Evolutionary conservation across 2,113 vertebrate genomes (phyloP), one percentile per base, ranked within the genome.

Genomic region (Clarias gariepinus): DNA sequence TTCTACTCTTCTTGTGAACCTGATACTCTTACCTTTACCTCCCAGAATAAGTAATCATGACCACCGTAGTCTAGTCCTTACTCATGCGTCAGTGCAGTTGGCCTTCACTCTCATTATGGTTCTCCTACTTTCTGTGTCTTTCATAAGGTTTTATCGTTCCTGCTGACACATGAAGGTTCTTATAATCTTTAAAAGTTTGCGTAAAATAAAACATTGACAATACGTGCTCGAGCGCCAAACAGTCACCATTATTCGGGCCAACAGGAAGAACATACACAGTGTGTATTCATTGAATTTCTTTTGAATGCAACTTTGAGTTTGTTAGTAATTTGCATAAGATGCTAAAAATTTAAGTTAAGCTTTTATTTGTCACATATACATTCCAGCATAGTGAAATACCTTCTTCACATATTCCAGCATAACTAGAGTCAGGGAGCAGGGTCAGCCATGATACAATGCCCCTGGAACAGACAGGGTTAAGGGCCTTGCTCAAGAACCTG

Each of bases 21-120:
- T 25, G 80, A 63, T 33, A 81, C 80, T 7, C 58, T 81, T 81
- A 47, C 33, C 60, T 81, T 81, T 60, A 81, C 80, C 11, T 81
- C 58, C 10, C 33, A 47, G 80, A 81, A 81, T 81, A 81, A 81
- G 41, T 81, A 81, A 81, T 81, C 80, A 81, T 63, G 80, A 28
- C 60, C 80, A 64, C 33, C 23, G 5, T 81, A 47, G 80, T 13
- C 12, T 81, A 63, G 33, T 81, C 33, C 47, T 81, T 33, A 63
- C 58, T 81, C 80, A 81, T 23, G 80, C 63, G 58, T 81, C 80
- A 81, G 58, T 81, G 60, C 58, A 47, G 36, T n/a, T 63, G 80
- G 63, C 80, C 80, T 81, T 81, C 80, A 3, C 58, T 81, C 23
- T 63, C 19, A 33, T 41, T 41, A 33, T 25, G 30, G 23, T 18